Evolutionary conservation across 2,797 vertebrate species (phyloP), one percentile per base, ranked within the genome.

Genomic region (Falco peregrinus): DNA sequence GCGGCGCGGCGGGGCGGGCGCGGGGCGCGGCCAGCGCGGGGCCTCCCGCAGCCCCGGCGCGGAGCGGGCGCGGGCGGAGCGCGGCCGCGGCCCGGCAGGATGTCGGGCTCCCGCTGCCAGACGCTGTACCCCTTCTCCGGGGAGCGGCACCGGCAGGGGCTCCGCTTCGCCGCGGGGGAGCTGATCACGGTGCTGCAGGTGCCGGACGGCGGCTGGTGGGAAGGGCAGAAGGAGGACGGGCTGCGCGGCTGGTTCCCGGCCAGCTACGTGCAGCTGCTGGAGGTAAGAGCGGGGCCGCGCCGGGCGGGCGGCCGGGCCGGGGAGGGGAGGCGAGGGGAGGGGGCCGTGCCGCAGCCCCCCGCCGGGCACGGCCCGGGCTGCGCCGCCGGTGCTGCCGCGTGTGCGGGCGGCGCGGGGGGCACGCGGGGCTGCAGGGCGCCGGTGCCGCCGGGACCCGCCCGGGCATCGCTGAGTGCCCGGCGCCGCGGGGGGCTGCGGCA

Each of bases 121-220:
- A 99, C 98, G 97, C 97, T 99, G 81, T 99, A 99, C 97, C 98
- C 98, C 57, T 99, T 99, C 98, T 98, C 98, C 85, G 99, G 99
- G 85, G 99, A 99, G 84, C 98, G 99, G 97, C 99, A 99, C 96
- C 98, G 98, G 86, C 99, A 99, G 94, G 99, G 99, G 54, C 98
- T 99, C 80, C 98, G 97, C 97, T 99, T 99, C 96, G 97, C 98
- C 59, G 98, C 98, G 21, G 99, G 99, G 41, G 99, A 99, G 80
- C 96, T 99, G 35, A 98, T 99, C 87, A 98, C 97, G 78, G 98
- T 99, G 93, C 98, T 99, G 71, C 99, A 99, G 97, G 98, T 98
- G 96, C 97, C 98, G 74, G 98, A 99, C 82, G 99, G 99, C 76
- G 99, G 99, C 92, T 99, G 99, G 99, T 99, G 99, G 99, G 99